Percentiles rank a stretch among this genome's conserved stretches.
Evolutionary conservation across 1,140 invertebrate species (phyloP).

Genomic region (Leucophenga varia): DNA sequence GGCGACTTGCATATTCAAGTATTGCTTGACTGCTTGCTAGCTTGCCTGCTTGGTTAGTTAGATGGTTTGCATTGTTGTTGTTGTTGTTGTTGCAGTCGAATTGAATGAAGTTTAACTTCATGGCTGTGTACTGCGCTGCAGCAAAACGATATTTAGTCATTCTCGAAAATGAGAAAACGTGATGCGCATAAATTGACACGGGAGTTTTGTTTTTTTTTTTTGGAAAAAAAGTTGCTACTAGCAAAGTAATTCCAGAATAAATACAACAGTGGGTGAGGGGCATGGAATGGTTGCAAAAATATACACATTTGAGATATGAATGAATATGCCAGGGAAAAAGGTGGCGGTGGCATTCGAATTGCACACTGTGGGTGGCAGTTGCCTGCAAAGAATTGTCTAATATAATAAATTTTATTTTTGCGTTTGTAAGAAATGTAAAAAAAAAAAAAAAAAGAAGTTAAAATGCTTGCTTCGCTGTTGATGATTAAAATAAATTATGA

Average conservation of each 20-base stretch:
- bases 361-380: too few relatives aligned
- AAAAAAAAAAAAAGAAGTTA: too few relatives aligned
- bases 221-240: constrained; percentile 28
- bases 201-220: too few relatives aligned
- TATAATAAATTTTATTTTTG: too few relatives aligned
- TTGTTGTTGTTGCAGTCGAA: constrained; percentile 10
- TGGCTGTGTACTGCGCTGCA: too few relatives aligned
- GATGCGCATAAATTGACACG: constrained; percentile 52
- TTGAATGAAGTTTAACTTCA: constrained; percentile 28
- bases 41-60: too few relatives aligned
- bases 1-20: too few relatives aligned
- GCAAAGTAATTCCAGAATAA: constrained; percentile 26
- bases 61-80: background rate
- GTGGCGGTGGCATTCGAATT: background rate
- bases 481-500: too few relatives aligned
- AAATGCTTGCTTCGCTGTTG: too few relatives aligned
- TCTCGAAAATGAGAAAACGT: constrained; percentile 55
- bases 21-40: too few relatives aligned
- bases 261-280: constrained; percentile 36
- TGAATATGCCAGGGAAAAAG: constrained; percentile 16
- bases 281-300: constrained; percentile 17
- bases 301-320: constrained; percentile 23
- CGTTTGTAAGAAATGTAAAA: too few relatives aligned
- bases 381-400: too few relatives aligned
- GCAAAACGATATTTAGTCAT: constrained; percentile 56